Percentiles rank a stretch among this genome's conserved stretches.
Evolutionary conservation across 1,140 invertebrate species (phyloP).

Genomic region (Agrilus planipennis): DNA sequence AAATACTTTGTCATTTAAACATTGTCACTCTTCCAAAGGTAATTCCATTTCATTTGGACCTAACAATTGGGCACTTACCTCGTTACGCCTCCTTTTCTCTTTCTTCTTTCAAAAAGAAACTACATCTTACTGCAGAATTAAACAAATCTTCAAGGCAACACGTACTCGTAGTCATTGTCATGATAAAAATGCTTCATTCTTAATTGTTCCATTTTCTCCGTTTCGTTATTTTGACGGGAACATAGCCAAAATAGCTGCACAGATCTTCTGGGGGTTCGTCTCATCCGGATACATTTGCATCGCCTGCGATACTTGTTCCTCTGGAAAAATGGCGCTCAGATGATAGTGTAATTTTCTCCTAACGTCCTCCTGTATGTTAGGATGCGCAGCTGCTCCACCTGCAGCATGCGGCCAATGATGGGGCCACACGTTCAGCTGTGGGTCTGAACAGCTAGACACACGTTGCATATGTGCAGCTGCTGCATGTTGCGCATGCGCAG

Average conservation of each 20-base stretch:
- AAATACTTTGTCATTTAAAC: no score
- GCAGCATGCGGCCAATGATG: slow-evolving; percentile 17
- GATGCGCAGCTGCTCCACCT: slow-evolving; percentile 31
- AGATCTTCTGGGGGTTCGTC: slow-evolving; percentile 77
- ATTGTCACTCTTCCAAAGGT: no score
- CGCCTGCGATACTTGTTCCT: slow-evolving; percentile 71
- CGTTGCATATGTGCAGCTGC: slow-evolving; percentile 35
- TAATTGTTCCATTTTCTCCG: no score
- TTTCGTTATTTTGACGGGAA: slow-evolving; percentile 48
- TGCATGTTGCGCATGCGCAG: slow-evolving; percentile 20
- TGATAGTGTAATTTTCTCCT: slow-evolving; percentile 70
- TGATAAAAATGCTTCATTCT: background rate
- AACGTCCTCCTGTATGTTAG: slow-evolving; percentile 47
- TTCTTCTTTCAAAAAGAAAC: background rate
- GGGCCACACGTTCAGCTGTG: slow-evolving; percentile 46
- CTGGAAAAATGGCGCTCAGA: slow-evolving; percentile 75
- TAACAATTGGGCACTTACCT: background rate
- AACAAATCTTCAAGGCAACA: background rate
- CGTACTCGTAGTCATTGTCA: background rate
- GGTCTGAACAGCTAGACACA: slow-evolving; percentile 48
- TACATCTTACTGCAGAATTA: background rate
- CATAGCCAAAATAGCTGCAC: slow-evolving; percentile 69
- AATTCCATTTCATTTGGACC: background rate
- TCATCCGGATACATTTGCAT: slow-evolving; percentile 79
- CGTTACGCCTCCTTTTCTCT: background rate